A percentile compares a stretch with the other conserved stretches of the same genome.
phyloP scores from a whole-genome alignment of 2,888 invertebrate species.

The Drosophila histrio region DNA sequence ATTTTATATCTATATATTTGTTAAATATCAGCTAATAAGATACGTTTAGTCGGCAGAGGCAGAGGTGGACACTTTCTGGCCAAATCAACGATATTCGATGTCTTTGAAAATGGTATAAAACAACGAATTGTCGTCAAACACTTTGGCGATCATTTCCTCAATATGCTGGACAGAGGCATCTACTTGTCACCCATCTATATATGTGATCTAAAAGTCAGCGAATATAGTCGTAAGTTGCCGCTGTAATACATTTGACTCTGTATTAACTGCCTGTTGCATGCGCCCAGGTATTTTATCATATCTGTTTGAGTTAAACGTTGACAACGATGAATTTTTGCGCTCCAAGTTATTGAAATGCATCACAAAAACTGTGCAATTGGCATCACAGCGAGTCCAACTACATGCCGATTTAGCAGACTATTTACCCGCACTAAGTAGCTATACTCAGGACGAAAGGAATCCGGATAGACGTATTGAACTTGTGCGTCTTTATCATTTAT shows the following conservation, averaged over 20 bases:
- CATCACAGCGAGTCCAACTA: constrained; percentile 74
- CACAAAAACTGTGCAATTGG: constrained; percentile 74
- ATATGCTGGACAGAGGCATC: constrained; percentile 78
- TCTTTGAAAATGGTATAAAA: constrained; percentile 75
- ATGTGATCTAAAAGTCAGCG: constrained; percentile 73
- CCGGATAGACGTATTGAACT: constrained; percentile 70
- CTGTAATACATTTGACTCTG: background rate
- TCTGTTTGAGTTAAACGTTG: constrained; percentile 74
- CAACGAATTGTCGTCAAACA: constrained; percentile 60
- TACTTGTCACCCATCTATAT: constrained; percentile 67
- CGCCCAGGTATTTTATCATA: constrained; percentile 75
- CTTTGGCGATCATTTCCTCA: constrained; percentile 76
- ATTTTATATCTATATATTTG: too few relatives aligned
- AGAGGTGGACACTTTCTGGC: constrained; percentile 60
- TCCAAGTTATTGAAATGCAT: constrained; percentile 73
- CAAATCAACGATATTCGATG: constrained; percentile 65
- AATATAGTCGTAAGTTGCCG: constrained; percentile 75
- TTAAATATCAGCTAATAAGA: background rate
- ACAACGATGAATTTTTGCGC: constrained; percentile 57
- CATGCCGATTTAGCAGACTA: constrained; percentile 76
- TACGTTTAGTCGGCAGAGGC: constrained; percentile 38
- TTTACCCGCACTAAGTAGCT: constrained; percentile 65
- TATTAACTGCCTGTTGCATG: background rate
- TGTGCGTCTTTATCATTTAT: constrained; percentile 73
- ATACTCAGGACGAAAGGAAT: constrained; percentile 50